These are phyloP conservation scores for Dipus sagitta DNA, from an alignment of 2,797 vertebrate genomes.

Conservation along the genomic window DNA sequence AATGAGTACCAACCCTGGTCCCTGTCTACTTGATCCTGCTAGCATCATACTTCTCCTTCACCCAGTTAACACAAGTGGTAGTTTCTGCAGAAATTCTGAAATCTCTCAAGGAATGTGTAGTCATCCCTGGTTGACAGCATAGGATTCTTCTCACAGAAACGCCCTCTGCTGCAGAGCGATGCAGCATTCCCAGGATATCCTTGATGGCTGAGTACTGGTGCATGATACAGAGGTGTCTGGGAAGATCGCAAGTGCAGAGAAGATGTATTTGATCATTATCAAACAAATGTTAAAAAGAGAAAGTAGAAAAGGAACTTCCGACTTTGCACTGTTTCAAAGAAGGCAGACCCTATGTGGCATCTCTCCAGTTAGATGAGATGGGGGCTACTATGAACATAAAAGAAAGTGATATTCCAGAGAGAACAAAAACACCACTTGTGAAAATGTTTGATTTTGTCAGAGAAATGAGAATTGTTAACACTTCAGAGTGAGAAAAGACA, in stretches of 20 bases:
- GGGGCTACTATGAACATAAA: background rate
- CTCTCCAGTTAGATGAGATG: background rate
- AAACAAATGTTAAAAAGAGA: background rate
- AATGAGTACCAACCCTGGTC: background rate
- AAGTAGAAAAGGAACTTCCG: background rate
- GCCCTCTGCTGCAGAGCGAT: background rate
- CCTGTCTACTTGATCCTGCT: background rate
- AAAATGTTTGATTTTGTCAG: background rate
- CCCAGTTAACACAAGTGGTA: background rate
- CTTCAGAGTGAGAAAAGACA: background rate
- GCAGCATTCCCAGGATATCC: background rate
- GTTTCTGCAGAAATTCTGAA: background rate
- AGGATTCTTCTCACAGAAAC: background rate
- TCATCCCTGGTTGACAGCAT: background rate
- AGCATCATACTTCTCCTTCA: background rate
- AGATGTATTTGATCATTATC: background rate
- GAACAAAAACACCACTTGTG: background rate
- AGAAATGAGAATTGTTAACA: background rate
- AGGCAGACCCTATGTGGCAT: background rate
- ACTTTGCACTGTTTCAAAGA: background rate
- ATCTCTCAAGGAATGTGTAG: background rate
- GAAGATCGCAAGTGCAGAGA: background rate
- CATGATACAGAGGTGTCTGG: background rate
- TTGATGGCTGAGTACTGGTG: background rate
- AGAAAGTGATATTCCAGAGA: background rate